A percentile compares a stretch with the other conserved stretches of the same genome.
phyloP scores from a whole-genome alignment of 2,888 invertebrate species.

The Thymelicus sylvestris region DNA sequence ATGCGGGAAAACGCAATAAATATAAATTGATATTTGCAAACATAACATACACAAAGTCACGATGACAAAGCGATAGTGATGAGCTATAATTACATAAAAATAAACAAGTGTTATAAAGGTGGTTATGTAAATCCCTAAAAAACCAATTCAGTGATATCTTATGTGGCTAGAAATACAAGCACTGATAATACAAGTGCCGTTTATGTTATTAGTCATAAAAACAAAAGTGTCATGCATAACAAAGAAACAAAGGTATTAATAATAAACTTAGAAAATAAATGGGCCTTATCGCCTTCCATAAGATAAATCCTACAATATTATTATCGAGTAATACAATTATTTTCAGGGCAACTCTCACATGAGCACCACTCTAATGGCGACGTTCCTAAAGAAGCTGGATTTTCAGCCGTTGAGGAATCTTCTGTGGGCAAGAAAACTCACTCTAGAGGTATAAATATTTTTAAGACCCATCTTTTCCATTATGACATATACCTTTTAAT shows the following conservation, averaged over 20 bases:
- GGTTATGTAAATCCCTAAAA: no score
- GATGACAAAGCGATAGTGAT: no score
- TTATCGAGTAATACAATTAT: no score
- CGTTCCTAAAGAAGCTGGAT: conserved; percentile 56
- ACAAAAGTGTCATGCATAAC: neutral
- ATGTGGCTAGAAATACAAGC: conserved; percentile 3
- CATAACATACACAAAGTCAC: no score
- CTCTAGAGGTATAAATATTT: conserved; percentile 18
- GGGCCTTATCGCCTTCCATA: no score
- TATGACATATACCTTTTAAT: no score
- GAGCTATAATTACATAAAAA: no score
- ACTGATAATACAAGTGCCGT: conserved; percentile 19
- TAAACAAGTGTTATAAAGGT: no score
- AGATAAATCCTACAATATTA: no score
- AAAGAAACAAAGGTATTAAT: neutral
- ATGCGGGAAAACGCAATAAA: no score
- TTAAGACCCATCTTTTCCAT: neutral
- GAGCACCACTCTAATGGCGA: conserved; percentile 52
- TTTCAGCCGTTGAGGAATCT: conserved; percentile 73
- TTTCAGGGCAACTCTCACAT: conserved; percentile 55
- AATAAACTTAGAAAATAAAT: no score
- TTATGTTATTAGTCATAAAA: conserved; percentile 6
- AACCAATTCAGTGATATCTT: neutral
- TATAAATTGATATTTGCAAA: no score
- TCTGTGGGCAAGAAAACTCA: conserved; percentile 29